Evolutionary conservation across 2,888 invertebrate genomes (phyloP), one percentile per base, ranked within the genome.

Genomic region (Dryocosmus kuriphilus): DNA sequence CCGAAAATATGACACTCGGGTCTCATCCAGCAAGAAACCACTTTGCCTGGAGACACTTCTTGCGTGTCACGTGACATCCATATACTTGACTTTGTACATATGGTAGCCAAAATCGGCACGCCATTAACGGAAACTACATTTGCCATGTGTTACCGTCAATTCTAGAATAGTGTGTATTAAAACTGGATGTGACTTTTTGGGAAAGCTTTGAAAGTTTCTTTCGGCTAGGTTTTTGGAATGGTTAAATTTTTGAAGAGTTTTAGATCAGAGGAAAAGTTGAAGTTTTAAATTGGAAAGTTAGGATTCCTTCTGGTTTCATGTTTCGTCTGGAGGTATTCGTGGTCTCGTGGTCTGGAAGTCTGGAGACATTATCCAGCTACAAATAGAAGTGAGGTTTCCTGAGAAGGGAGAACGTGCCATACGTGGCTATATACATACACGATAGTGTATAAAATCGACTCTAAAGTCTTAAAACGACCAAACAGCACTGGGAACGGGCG

Each of bases 71-170:
- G 27, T 67, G 62, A 67, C 71, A 74, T 61, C 76, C 77, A 63
- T 77, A 63, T 77, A 73, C 57, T 46, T 80, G 80, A 78, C 77
- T 22, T 27, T 19, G 14, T 35, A n/a, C 65, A 76, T 38, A 57
- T 76, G 67, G 9, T 27, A 30, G 3, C 19, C 46, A 67, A 71
- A 71, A 71, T 71, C 71, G 71, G 71, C 22, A 71, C 27, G 14
- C 71, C 46, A 46, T 65, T 65, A 65, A 65, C 86, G 88, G 87
- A 88, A 88, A 86, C 81, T 84, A 85, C 78, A 81, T 77, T 82
- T 73, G 83, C 88, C 88, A 88, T 88, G 86, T 88, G 88, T 85
- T 84, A 80, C 84, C 83, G 84, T 84, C 84, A 84, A 82, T 80
- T 79, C 61, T 27, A 55, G 11, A 19, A 46, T 46, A 46, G 2